Percentiles rank a stretch among this genome's conserved stretches.
phyloP scores from a whole-genome alignment of 1,140 invertebrate genomes.

The Leguminivora glycinivorella region DNA sequence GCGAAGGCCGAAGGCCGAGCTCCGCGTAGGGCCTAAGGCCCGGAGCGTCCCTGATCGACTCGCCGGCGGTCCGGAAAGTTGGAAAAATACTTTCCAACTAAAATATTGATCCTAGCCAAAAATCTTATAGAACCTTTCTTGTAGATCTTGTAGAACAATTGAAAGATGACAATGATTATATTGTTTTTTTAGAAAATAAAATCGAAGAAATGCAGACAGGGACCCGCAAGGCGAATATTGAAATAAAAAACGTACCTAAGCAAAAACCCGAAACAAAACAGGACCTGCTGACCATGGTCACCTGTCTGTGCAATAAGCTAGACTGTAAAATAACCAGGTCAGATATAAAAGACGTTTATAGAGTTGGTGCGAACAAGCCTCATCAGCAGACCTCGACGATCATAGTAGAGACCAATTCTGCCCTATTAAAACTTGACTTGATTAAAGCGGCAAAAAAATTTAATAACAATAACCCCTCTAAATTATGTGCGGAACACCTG shows the following conservation, averaged over 20 bases:
- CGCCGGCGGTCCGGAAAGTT: too few relatives aligned
- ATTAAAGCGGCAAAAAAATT: not conserved
- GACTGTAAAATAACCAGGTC: not conserved
- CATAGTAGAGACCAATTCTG: slow-evolving; percentile 27
- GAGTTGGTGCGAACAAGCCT: slow-evolving; percentile 17
- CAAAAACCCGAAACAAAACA: slow-evolving; percentile 17
- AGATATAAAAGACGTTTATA: slow-evolving; percentile 32
- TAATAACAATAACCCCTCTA: not conserved
- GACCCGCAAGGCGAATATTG: slow-evolving; percentile 5
- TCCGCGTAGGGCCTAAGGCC: too few relatives aligned
- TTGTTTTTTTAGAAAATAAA: slow-evolving; percentile 5
- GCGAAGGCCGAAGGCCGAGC: too few relatives aligned
- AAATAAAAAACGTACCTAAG: slow-evolving; percentile 31
- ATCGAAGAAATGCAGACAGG: not conserved
- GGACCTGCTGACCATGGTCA: slow-evolving; percentile 29
- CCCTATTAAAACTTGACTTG: not conserved
- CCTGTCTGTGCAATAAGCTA: slow-evolving; percentile 29
- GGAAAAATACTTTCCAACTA: too few relatives aligned
- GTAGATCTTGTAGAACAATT: too few relatives aligned
- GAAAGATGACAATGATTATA: not conserved
- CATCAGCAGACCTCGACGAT: slow-evolving; percentile 23
- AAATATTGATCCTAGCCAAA: too few relatives aligned
- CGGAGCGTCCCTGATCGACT: too few relatives aligned
- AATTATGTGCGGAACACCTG: not conserved
- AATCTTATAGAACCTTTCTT: too few relatives aligned